Evolutionary conservation across 2,888 invertebrate genomes (phyloP), one percentile per base, ranked within the genome.

Genomic region (Hartigia nigra): DNA sequence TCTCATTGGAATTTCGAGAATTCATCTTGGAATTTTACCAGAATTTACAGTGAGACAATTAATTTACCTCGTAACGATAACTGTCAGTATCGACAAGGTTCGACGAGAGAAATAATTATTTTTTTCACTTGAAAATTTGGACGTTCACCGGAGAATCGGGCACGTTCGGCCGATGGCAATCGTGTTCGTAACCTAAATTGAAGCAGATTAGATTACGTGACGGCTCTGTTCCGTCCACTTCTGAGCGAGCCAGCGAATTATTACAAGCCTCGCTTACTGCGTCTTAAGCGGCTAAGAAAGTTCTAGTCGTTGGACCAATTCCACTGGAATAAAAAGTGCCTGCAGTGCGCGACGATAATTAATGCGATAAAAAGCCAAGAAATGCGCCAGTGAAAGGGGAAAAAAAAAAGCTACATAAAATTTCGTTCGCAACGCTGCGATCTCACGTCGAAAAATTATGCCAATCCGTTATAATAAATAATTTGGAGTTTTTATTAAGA

Each of bases 181-280:
- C 55, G 14, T 55, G 14, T 55, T 55, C 55, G 14, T 55, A 55
- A 55, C 55, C 78, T 78, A 78, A 78, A 78, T 78, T 78, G 75
- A 78, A 75, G 75, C 36, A 75, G 78, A 78, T 78, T 78, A 78
- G 78, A 78, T 75, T 78, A 75, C 70, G 70, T 69, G 78, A 78
- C 78, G 70, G 34, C 75, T 70, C 76, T 55, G 70, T 76, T 78
- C 23, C 75, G 75, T 39, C 31, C 55, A 1, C 55, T 23, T 55
- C 55, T n/a, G 55, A 55, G 23, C 55, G 5, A 55, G 55, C 14
- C 55, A 23, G 55, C 23, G 55, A 55, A 55, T 55, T 55, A 55
- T 23, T 55, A 55, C 55, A 55, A 9, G 55, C 23, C 55, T 55
- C 55, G 55, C 55, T 55, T 23, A 55, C 23, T 55, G 55, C 55